phyloP scores from a whole-genome alignment of 1,140 invertebrate genomes.

The Leptopilina boulardi region DNA sequence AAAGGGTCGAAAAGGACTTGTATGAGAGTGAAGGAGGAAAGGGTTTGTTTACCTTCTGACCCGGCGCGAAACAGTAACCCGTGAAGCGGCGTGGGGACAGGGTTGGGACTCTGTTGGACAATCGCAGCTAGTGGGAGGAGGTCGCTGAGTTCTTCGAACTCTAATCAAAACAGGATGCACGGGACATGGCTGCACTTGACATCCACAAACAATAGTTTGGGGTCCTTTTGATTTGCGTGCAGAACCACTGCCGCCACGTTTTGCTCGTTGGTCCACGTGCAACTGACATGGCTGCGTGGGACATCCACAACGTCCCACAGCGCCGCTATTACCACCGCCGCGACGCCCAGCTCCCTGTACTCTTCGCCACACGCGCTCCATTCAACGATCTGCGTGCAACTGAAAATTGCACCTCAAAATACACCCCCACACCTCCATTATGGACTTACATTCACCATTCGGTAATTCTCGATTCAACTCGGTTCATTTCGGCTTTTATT shows the following conservation, averaged over 20 bases:
- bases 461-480: neutral
- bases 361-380: slow-evolving; percentile 77
- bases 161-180: slow-evolving; percentile 72
- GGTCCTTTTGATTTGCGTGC: slow-evolving; percentile 65
- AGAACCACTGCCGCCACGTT: slow-evolving; percentile 58
- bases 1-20: slow-evolving; percentile 1
- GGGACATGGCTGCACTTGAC: slow-evolving; percentile 72
- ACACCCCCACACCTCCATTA: slow-evolving; percentile 40
- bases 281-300: slow-evolving; percentile 69
- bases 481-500: neutral
- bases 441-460: neutral
- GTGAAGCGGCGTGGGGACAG: slow-evolving; percentile 63
- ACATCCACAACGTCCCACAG: slow-evolving; percentile 66
- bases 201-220: slow-evolving; percentile 72
- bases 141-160: slow-evolving; percentile 66
- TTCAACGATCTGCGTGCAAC: slow-evolving; percentile 83
- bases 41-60: slow-evolving; percentile 64
- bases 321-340: slow-evolving; percentile 57
- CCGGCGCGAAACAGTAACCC: slow-evolving; percentile 59
- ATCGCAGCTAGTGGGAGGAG: slow-evolving; percentile 66
- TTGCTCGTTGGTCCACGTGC: slow-evolving; percentile 70
- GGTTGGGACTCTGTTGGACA: slow-evolving; percentile 69
- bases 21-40: slow-evolving; percentile 7
- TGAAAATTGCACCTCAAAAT: slow-evolving; percentile 60
- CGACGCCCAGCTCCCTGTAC: slow-evolving; percentile 71